Conservation (phyloP, 2,888 invertebrate genomes). For the Gymnosoma rotundatum region DNA sequence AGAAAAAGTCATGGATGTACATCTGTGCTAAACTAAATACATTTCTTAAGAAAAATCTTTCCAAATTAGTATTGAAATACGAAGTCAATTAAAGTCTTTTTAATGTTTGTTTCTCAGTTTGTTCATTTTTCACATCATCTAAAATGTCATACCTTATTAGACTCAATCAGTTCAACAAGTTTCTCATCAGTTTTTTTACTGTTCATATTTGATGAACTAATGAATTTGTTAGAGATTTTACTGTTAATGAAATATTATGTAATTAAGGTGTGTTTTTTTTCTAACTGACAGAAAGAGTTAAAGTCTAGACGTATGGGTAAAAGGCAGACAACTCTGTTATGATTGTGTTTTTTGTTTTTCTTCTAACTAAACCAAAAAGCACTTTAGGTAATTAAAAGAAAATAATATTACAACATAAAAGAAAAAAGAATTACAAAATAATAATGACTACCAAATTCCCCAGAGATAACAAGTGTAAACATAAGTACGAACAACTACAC, state of each 20-base stretch:
- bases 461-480: constrained; percentile 69
- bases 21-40: too few species aligned
- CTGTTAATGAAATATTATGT: constrained; percentile 15
- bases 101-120: too few species aligned
- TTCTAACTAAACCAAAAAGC: background rate
- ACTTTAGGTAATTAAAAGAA: constrained; percentile 55
- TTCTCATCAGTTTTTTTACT: background rate
- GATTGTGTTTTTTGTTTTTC: background rate
- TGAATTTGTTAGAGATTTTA: constrained; percentile 49
- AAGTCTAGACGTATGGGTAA: constrained; percentile 5
- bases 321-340: background rate
- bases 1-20: too few species aligned
- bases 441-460: constrained; percentile 46
- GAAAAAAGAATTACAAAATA: constrained; percentile 4
- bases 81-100: too few species aligned
- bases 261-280: constrained; percentile 5
- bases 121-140: too few species aligned
- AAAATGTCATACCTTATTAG: background rate
- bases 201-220: constrained; percentile 17
- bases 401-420: constrained; percentile 20
- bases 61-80: too few species aligned
- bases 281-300: constrained; percentile 17
- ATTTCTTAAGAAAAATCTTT: too few species aligned
- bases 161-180: background rate
- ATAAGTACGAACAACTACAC: constrained; percentile 62